Evolutionary conservation across 2,797 vertebrate genomes (phyloP).

Genomic region (Meriones psammophilus): DNA sequence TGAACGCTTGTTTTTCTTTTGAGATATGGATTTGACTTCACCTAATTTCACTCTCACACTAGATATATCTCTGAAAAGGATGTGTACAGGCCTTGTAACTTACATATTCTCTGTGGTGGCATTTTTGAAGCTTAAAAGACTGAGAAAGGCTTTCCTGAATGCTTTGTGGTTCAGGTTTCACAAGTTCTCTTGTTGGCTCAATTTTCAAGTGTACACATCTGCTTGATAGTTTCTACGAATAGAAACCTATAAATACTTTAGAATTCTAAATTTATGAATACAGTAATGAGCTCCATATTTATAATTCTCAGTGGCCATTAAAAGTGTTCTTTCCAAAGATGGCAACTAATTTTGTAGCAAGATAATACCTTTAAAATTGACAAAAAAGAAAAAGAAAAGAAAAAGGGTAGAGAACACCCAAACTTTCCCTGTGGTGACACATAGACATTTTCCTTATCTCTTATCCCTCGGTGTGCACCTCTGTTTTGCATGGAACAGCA

Average conservation of each 20-base stretch:
- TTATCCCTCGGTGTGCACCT: not conserved
- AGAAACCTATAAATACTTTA: constrained; percentile 79
- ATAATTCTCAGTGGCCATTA: constrained; percentile 44
- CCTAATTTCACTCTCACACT: constrained; percentile 2
- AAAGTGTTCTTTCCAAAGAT: constrained; percentile 56
- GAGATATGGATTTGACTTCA: constrained; percentile 56
- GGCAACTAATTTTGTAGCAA: constrained; percentile 54
- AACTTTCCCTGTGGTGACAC: not conserved
- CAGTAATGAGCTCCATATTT: constrained; percentile 75
- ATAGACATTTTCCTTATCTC: not conserved
- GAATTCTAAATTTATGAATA: constrained; percentile 78
- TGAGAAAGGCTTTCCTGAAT: constrained; percentile 78
- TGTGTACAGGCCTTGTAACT: constrained; percentile 67
- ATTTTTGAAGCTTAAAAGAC: constrained; percentile 81
- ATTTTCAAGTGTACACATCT: constrained; percentile 85
- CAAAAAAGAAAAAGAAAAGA: not conserved
- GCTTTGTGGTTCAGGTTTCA: constrained; percentile 87
- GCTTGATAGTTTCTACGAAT: constrained; percentile 84
- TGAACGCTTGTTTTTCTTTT: constrained; percentile 65
- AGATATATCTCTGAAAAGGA: not conserved
- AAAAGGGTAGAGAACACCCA: not conserved
- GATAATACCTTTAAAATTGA: constrained; percentile 60
- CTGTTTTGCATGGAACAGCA: not conserved
- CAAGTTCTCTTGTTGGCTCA: constrained; percentile 85
- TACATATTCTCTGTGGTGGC: constrained; percentile 75